These are phyloP conservation scores for Pentamera pediparva DNA, from an alignment of 53 echinoderm and acorn worm species.

Conservation along the genomic window DNA sequence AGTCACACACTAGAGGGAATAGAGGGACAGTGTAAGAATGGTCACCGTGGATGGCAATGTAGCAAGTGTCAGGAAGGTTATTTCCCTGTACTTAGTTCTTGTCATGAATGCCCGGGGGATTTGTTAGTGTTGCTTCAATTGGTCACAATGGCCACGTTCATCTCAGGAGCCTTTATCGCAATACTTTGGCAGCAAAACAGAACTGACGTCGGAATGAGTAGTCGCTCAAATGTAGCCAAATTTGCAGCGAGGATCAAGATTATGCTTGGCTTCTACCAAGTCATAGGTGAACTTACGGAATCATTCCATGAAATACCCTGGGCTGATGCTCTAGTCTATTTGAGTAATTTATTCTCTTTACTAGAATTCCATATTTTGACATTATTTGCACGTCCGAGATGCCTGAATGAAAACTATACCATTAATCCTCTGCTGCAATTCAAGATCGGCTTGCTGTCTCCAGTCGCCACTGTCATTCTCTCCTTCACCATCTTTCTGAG, in stretches of 20 bases:
- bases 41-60: slow-evolving; percentile 9
- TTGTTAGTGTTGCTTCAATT: neutral
- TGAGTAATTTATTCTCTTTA: neutral
- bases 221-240: neutral
- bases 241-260: neutral
- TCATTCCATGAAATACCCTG: neutral
- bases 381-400: neutral
- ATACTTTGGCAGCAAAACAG: neutral
- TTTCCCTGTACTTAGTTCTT: neutral
- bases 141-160: too few species aligned
- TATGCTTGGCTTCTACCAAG: neutral
- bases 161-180: too few species aligned
- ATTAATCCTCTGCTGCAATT: neutral
- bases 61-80: neutral
- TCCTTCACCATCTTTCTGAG: neutral
- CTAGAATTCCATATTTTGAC: too few species aligned
- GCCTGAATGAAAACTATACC: neutral
- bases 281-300: neutral
- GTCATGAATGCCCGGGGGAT: neutral
- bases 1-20: too few species aligned
- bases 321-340: neutral
- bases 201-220: too few species aligned
- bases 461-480: neutral
- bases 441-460: neutral
- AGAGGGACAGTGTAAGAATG: too few species aligned